Base-by-base conservation (phyloP, 2,888 invertebrate genomes). In the Portevinia maculata region DNA sequence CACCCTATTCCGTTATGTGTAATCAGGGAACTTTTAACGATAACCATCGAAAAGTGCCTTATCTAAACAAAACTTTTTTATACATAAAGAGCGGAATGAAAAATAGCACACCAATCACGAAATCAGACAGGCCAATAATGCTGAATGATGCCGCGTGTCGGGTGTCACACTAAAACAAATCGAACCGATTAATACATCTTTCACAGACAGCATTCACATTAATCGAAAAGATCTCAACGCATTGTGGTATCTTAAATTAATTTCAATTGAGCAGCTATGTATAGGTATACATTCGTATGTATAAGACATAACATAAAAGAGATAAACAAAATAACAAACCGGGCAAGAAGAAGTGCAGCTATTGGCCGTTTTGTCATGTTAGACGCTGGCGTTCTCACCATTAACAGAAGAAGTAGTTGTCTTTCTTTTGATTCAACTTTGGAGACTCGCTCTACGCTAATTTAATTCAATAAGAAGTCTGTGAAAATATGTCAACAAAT, bases 381-480 rank as follows among this genome's bases (percentile, higher is more conserved):
- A 52, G 34, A 8, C 30, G 48, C 24, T 44, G 73, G 62, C 37
- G 24, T 46, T 69, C 37, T 5, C 34, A 21, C 17, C 37, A 4
- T n/a, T 17, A 17, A 1, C 41, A 46, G 69, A 60, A 44, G 60
- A 60, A 48, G 30, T 34, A 41, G 19, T 44, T 53, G 8, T 17
- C 46, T 64, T 21, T 39, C 28, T 11, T 17, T 24, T 34, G 34
- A 19, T 15, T 34, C 28, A 28, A 48, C 46, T 67, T 34, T 52
- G 24, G 52, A 60, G 44, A 24, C 30, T 17, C 28, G 19, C 21
- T 15, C 52, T 67, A 44, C 52, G 71, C 34, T 71, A 83, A 78
- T 78, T 62, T 78, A 73, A 83, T 83, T 64, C 55, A 78, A 83
- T 83, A 71, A 78, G 78, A 60, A 53, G 83, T 60, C 76, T 83